phyloP scores from a whole-genome alignment of 2,888 invertebrate genomes.

The Apamea sordens region DNA sequence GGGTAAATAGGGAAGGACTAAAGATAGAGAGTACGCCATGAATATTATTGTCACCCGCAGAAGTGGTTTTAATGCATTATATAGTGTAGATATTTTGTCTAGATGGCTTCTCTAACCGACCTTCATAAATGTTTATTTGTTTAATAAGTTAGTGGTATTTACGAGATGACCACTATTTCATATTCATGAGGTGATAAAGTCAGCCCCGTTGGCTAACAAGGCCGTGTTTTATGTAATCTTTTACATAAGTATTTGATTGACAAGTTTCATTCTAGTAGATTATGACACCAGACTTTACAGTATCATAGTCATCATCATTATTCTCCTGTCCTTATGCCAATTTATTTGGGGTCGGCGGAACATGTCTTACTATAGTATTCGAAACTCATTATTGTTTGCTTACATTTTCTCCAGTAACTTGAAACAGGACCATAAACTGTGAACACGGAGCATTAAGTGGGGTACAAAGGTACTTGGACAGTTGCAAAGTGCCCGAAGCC shows the following conservation, averaged over 20 bases:
- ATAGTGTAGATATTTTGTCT: too few relatives aligned
- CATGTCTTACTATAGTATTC: too few relatives aligned
- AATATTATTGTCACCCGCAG: neutral
- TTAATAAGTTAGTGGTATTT: neutral
- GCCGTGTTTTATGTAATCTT: too few relatives aligned
- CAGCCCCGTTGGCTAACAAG: too few relatives aligned
- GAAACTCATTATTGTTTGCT: too few relatives aligned
- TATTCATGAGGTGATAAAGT: neutral
- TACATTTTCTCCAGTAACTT: too few relatives aligned
- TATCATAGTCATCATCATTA: neutral
- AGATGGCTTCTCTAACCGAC: neutral
- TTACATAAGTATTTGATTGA: too few relatives aligned
- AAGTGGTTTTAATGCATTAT: neutral
- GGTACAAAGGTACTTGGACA: conserved; percentile 40
- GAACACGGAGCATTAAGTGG: conserved; percentile 35
- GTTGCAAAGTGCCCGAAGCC: conserved; percentile 52
- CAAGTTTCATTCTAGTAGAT: neutral
- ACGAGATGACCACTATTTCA: neutral
- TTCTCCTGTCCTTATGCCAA: neutral
- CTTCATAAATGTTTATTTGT: neutral
- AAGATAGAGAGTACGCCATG: neutral
- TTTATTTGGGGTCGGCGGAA: neutral
- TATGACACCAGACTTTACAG: neutral
- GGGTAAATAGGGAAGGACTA: neutral
- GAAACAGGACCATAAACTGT: conserved; percentile 26